Evolutionary conservation across 2,888 invertebrate genomes (phyloP), one percentile per base, ranked within the genome.

Genomic region (Hoplodrina blanda): DNA sequence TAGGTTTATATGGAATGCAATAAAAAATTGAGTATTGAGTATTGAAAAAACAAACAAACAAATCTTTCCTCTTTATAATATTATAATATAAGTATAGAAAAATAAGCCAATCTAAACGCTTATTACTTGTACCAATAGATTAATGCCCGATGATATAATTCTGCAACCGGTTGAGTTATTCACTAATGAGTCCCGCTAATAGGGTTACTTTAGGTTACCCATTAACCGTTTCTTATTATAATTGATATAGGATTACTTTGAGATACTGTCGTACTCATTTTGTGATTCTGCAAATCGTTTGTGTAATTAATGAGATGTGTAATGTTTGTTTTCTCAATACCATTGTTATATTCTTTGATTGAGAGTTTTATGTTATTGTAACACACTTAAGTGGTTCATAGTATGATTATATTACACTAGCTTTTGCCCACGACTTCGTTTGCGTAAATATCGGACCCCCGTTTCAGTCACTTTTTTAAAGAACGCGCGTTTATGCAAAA

Each of bases 81-180:
- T n/a, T n/a, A n/a, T n/a, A n/a, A n/a, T n/a, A n/a, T n/a, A n/a
- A 25, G 25, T 25, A 25, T 25, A 25, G 25, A 25, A 41, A 41
- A 41, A 11, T 11, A 1, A 41, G 8, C 8, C 3, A 17, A 15
- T 10, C 13, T 5, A 50, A 49, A 1, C 61, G 66, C 83, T 73
- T 76, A 0, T 84, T 3, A 72, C 83, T 88, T 86, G 57, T 1
- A 25, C 81, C 76, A 63, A 61, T 52, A 44, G 49, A 61, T 70
- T 68, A 82, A 85, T 82, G 84, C 85, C 85, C 86, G 88, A 88
- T 90, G 89, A 90, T 90, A 91, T 91, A 91, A 91, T 90, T 91
- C 87, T 88, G 87, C 87, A 88, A 89, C 90, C 89, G 85, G 86
- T 87, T 89, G 90, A 92, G 89, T 92, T 92, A 91, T 92, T 90